These are phyloP conservation scores for Strigamia transsilvanica DNA, from an alignment of 2,888 invertebrate species.

Conservation along the genomic window DNA sequence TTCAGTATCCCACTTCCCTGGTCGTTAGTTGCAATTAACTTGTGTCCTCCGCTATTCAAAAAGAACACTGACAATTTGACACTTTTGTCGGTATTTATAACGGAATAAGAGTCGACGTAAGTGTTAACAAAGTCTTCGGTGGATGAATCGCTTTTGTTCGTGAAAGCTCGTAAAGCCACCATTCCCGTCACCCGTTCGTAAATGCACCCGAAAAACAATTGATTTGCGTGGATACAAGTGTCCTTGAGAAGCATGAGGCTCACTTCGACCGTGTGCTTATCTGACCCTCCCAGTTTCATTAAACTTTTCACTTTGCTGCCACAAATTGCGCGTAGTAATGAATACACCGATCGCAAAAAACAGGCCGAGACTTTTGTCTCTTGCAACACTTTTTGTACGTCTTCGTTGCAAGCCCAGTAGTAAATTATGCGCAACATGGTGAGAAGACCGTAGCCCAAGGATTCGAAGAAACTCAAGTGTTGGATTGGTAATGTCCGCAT, in stretches of 20 bases:
- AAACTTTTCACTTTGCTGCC: conserved; percentile 49
- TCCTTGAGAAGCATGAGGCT: conserved; percentile 26
- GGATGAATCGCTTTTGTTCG: conserved; percentile 17
- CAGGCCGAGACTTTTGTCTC: conserved; percentile 53
- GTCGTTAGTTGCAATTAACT: conserved; percentile 36
- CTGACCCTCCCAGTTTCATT: conserved; percentile 49
- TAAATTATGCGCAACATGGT: conserved; percentile 84
- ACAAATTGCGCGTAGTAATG: conserved; percentile 54
- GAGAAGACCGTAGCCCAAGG: conserved; percentile 63
- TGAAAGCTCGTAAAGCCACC: conserved; percentile 51
- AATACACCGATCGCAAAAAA: conserved; percentile 55
- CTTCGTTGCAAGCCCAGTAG: conserved; percentile 79
- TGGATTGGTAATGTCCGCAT: conserved; percentile 53
- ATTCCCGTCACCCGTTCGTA: conserved; percentile 54
- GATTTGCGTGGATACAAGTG: conserved; percentile 38
- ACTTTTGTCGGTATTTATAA: conserved; percentile 50
- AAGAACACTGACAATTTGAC: conserved; percentile 31
- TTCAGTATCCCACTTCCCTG: conserved; percentile 57
- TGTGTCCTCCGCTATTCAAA: conserved; percentile 12
- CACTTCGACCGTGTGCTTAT: conserved; percentile 54
- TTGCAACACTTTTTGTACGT: conserved; percentile 51
- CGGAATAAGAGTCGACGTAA: conserved; percentile 45
- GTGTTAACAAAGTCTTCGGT: conserved; percentile 50
- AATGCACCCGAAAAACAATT: conserved; percentile 52
- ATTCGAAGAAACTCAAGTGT: conserved; percentile 56